Base-by-base conservation (phyloP, 1,140 invertebrate species). In the Hydropsyche tenuis region DNA sequence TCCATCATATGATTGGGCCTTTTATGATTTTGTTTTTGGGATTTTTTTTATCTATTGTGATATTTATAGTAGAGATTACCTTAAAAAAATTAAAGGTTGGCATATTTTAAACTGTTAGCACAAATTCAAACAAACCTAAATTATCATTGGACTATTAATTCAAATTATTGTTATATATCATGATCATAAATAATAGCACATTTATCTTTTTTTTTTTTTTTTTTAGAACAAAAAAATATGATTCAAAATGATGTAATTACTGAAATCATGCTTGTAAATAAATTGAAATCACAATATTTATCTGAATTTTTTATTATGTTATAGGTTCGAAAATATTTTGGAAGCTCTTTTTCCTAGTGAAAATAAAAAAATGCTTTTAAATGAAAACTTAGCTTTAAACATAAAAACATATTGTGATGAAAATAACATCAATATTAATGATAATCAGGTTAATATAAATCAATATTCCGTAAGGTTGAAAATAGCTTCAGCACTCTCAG, bases 241-340 rank as follows among this genome's bases (percentile, higher is more conserved):
- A n/a, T n/a, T n/a, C n/a, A n/a, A n/a, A n/a, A n/a, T n/a, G n/a
- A n/a, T n/a, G n/a, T n/a, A n/a, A n/a, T n/a, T n/a, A n/a, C 62
- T 73, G 14, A 73, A 25, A 7, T 3, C 12, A 53, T 37, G 16
- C 7, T 30, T 73, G 51, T 16, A 22, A 9, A 16, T 53, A 7
- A 7, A 16, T 16, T 9, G 7, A 7, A 16, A 16, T n/a, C 16
- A 18, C n/a, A 9, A 23, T 22, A 63, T 20, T 22, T 22, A 63
- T 6, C 4, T 53, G 48, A 7, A 20, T 23, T 3, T 63, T 22
- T 63, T 4, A 22, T 6, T 63, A 18, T 20, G 46, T 75, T 72
- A 1, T 23, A 77, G 75, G 46, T 77, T 77, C 53, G 72, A 77
- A 22, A 75, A 56, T 51, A 62, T 77, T 27, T 11, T 78, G 14